phyloP scores from a whole-genome alignment of 2,113 vertebrate genomes.

The Stegostoma tigrinum region DNA sequence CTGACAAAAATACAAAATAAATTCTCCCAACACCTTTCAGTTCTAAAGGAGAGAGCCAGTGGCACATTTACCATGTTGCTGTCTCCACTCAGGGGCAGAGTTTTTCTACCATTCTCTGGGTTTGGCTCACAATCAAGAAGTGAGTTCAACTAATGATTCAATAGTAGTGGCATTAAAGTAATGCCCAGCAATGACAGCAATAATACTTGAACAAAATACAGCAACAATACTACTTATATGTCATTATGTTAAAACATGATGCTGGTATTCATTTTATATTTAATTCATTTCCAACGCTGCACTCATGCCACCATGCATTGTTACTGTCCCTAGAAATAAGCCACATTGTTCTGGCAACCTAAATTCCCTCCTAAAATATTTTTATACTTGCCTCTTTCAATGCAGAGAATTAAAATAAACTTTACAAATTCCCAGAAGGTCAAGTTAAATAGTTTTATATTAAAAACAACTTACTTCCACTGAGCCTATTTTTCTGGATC shows the following conservation, averaged over 20 bases:
- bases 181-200: neutral
- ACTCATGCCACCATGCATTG: neutral
- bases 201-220: neutral
- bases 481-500: constrained; percentile 73
- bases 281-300: neutral
- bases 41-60: too few relatives aligned
- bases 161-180: neutral
- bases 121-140: neutral
- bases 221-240: neutral
- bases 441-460: neutral
- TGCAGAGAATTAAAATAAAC: neutral
- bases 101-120: too few relatives aligned
- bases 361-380: neutral
- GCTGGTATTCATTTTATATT: neutral
- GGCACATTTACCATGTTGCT: too few relatives aligned
- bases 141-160: neutral
- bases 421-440: neutral
- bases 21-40: too few relatives aligned
- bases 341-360: neutral
- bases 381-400: neutral
- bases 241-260: neutral
- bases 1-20: too few relatives aligned
- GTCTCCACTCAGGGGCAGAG: too few relatives aligned
- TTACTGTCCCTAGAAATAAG: neutral
- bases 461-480: constrained; percentile 68